phyloP scores from a whole-genome alignment of 2,113 vertebrate genomes.

The Scatophagus argus region DNA sequence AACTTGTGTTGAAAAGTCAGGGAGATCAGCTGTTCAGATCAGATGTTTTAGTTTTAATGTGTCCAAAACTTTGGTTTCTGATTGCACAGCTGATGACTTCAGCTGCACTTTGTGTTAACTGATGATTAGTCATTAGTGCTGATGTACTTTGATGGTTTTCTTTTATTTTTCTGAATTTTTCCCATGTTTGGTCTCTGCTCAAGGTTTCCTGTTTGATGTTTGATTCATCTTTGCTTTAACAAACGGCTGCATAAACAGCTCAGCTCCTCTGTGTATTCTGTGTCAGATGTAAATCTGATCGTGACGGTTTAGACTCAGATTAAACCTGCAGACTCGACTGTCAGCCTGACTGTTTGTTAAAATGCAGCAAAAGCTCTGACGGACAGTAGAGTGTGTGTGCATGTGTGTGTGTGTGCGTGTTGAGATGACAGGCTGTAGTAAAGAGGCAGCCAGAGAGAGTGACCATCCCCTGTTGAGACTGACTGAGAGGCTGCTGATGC shows the following conservation, averaged over 20 bases:
- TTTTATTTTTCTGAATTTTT: background rate
- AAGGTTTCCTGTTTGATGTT: background rate
- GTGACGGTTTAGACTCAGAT: background rate
- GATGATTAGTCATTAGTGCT: too few relatives aligned
- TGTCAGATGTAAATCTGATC: background rate
- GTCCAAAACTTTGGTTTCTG: too few relatives aligned
- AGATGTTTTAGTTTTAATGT: too few relatives aligned
- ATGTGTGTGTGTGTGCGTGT: background rate
- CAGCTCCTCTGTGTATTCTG: background rate
- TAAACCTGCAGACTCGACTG: background rate
- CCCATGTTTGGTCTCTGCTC: background rate
- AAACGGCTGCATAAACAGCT: background rate
- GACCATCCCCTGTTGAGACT: conserved; percentile 35
- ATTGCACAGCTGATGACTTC: too few relatives aligned
- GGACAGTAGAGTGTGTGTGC: background rate
- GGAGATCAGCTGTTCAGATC: too few relatives aligned
- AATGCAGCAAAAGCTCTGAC: background rate
- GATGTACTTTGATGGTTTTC: background rate
- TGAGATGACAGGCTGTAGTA: background rate
- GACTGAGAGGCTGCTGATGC: conserved; percentile 44
- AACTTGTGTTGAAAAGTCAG: too few relatives aligned
- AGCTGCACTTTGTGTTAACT: too few relatives aligned
- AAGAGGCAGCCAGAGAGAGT: background rate
- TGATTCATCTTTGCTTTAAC: background rate
- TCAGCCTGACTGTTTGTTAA: background rate